Percentiles rank a stretch among this genome's conserved stretches.
These are phyloP conservation scores for Girardia tigrina DNA, from an alignment of 2,888 invertebrate species.

Conservation along the genomic window DNA sequence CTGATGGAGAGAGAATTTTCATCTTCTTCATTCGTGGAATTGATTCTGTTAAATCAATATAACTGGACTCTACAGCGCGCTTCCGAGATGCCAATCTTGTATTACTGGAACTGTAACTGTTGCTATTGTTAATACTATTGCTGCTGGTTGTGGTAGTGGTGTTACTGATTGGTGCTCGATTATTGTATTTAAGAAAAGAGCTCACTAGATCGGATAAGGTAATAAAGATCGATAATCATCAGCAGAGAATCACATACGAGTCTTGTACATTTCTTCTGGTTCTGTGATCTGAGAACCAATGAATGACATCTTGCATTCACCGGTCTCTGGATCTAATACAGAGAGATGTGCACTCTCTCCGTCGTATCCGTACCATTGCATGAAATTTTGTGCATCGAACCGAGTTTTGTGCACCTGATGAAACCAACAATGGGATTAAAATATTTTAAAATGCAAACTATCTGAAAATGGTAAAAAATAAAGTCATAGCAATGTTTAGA, in stretches of 20 bases:
- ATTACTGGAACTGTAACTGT: not conserved
- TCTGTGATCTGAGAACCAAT: not conserved
- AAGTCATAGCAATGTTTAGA: no score
- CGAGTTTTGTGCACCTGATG: not conserved
- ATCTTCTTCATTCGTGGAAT: constrained; percentile 8
- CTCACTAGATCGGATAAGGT: not conserved
- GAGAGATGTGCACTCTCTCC: not conserved
- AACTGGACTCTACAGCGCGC: not conserved
- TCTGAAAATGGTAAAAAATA: no score
- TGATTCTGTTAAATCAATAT: not conserved
- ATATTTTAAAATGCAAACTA: no score
- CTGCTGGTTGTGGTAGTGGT: no score
- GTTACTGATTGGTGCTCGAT: no score
- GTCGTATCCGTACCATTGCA: not conserved
- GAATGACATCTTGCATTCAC: not conserved
- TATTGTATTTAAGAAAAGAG: not conserved
- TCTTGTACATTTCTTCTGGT: not conserved
- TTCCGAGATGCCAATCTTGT: not conserved
- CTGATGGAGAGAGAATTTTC: no score
- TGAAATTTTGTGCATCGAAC: not conserved
- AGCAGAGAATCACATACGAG: not conserved
- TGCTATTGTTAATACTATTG: no score
- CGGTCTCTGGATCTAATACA: not conserved
- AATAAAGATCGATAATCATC: not conserved
- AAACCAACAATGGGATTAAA: no score